Evolutionary conservation across 2,113 vertebrate genomes (phyloP), one percentile per base, ranked within the genome.

Genomic region (Pavo muticus): DNA sequence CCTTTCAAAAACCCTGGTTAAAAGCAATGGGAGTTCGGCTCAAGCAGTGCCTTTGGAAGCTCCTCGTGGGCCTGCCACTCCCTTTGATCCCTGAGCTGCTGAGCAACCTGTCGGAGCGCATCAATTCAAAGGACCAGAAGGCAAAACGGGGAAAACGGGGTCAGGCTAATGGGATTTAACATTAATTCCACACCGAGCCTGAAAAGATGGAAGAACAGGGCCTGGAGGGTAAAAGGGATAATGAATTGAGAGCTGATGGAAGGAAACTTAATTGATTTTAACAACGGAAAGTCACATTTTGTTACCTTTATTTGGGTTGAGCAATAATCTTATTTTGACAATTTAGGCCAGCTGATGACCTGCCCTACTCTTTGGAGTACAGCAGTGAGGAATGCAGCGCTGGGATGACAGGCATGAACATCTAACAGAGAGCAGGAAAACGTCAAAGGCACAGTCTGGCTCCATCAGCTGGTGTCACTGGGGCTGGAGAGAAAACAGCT

Each of bases 151-250:
- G 72, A 84, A 91, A 94, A 94, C 0, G 1, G 87, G 80, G 92
- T 93, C 92, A 96, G 73, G 67, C 92, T 95, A 94, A 95, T 94
- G 73, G 96, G 84, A 93, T 95, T 96, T 76, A 96, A 84, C 70
- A 65, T 84, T 75, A 91, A 90, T 95, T 95, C 87, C 78, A 81
- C 67, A 93, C 52, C 86, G 47, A 78, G 44, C 5, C 84, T 72
- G 61, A 72, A 93, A 96, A 92, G 73, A 93, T 78, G 86, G 88
- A 94, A 91, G 73, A 84, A 84, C 73, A 87, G 44, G 76, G 91
- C 96, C 92, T 91, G 35, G 24, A n/a, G 94, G 88, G 48, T 82
- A n/a, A 89, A 86, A 93, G 57, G 73, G 70, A 96, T 95, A 96
- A 96, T 87, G 92, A 96, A 87, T 40, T 65, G 77, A 87, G 73